Evolutionary conservation across 2,797 vertebrate species (phyloP).

Genomic region (Aselliscus stoliczkanus): DNA sequence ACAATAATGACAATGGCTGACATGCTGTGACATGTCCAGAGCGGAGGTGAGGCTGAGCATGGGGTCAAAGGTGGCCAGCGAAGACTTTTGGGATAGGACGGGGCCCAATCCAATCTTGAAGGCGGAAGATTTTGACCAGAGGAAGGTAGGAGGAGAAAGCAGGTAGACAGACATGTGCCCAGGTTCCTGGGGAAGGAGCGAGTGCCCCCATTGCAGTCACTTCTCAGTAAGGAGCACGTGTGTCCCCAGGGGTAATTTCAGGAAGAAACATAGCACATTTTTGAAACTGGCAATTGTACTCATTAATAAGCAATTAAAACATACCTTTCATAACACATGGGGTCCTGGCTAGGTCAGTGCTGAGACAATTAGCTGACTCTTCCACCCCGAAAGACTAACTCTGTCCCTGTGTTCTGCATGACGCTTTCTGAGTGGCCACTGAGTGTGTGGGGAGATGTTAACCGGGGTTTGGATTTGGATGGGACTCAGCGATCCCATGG

Average conservation of each 20-base stretch:
- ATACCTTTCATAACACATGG: not conserved
- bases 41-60: not conserved
- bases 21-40: not conserved
- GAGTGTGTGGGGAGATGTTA: not conserved
- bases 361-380: not conserved
- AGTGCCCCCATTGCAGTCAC: no score
- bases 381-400: not conserved
- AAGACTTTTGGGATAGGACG: not conserved
- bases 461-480: not conserved
- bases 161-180: not conserved
- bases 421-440: not conserved
- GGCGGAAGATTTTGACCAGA: not conserved
- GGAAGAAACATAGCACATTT: not conserved
- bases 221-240: not conserved
- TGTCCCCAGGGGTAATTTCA: not conserved
- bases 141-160: not conserved
- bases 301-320: not conserved
- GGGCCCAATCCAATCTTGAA: not conserved
- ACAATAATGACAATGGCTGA: accelerated
- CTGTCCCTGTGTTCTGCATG: not conserved
- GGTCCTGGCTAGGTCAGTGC: not conserved
- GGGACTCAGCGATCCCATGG: not conserved
- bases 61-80: not conserved
- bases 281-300: not conserved
- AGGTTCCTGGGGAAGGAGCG: not conserved